Conservation (phyloP, 2,797 vertebrate genomes). For the Eidolon dupreanum region DNA sequence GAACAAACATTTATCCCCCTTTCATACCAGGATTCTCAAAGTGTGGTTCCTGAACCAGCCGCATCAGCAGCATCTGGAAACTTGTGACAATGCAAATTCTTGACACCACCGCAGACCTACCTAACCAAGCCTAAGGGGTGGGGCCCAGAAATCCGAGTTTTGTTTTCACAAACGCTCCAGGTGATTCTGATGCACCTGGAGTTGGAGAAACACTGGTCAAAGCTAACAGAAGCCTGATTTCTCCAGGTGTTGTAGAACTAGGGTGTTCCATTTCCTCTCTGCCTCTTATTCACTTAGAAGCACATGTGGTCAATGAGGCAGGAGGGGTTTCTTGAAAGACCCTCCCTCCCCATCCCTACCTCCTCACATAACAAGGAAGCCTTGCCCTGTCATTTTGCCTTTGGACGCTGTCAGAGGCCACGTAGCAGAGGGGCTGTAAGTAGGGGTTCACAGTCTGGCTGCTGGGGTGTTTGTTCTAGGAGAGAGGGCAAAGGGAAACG, state of each 20-base stretch:
- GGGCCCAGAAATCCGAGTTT: neutral
- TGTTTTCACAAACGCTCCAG: neutral
- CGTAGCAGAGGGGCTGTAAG: neutral
- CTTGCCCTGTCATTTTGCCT: neutral
- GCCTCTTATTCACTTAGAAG: neutral
- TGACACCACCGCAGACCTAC: neutral
- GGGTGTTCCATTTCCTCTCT: neutral
- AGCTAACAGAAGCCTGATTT: neutral
- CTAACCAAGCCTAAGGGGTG: neutral
- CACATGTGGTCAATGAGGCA: neutral
- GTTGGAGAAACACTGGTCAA: neutral
- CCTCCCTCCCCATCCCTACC: neutral
- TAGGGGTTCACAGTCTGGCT: neutral
- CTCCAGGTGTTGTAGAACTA: neutral
- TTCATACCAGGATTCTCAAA: neutral
- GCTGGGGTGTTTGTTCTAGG: neutral
- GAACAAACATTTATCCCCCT: neutral
- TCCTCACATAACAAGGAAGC: neutral
- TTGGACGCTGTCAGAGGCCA: neutral
- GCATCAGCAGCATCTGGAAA: neutral
- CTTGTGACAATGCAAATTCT: neutral
- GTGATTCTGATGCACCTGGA: neutral
- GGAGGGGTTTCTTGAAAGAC: neutral
- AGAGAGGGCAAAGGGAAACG: neutral
- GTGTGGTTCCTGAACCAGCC: neutral